These are phyloP conservation scores for Pteronotus mesoamericanus DNA, from an alignment of 2,797 vertebrate species.

Conservation along the genomic window DNA sequence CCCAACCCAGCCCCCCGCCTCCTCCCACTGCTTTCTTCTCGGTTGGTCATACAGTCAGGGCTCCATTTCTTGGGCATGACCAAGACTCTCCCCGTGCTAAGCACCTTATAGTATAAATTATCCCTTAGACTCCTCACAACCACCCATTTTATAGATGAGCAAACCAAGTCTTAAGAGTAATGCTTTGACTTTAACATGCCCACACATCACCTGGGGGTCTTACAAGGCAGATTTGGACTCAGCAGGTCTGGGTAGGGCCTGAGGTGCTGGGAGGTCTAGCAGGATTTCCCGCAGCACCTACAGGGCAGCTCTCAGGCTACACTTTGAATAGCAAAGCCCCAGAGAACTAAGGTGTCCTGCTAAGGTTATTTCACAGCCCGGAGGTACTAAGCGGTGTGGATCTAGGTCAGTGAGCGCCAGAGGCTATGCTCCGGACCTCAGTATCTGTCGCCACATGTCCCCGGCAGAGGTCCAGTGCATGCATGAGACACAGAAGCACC, in stretches of 20 bases:
- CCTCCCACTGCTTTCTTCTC: neutral
- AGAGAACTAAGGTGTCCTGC: neutral
- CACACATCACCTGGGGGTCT: neutral
- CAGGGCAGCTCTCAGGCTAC: neutral
- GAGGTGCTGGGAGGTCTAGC: neutral
- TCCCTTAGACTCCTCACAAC: neutral
- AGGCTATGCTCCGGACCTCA: neutral
- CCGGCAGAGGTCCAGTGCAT: constrained; percentile 92
- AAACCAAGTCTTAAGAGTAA: neutral
- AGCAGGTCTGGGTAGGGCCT: neutral
- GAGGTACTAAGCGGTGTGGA: neutral
- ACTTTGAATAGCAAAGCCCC: neutral
- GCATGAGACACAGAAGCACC: constrained; percentile 93
- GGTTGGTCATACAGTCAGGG: neutral
- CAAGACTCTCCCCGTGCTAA: rapidly evolving
- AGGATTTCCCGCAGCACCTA: neutral
- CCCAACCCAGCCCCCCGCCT: neutral
- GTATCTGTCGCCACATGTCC: neutral
- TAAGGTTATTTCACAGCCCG: neutral
- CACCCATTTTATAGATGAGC: neutral
- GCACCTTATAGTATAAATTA: neutral
- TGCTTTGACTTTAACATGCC: neutral
- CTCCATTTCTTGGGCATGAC: neutral
- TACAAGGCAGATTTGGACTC: neutral
- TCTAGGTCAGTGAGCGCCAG: neutral